Evolutionary conservation across 2,113 vertebrate species (phyloP).

Genomic region (Tricholaema leucomelas): DNA sequence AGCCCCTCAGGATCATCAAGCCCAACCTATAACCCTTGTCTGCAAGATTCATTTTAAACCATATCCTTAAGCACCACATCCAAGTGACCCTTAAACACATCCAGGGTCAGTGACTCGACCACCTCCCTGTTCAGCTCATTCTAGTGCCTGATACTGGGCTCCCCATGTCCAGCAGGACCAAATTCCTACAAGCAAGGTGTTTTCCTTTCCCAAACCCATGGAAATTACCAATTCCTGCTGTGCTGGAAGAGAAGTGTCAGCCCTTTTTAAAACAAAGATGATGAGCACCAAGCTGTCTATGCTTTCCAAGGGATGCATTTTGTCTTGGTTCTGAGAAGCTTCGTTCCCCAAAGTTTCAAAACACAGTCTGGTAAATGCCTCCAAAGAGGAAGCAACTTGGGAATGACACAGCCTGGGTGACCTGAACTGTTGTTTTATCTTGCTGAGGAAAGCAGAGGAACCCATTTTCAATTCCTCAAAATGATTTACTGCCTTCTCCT

Average conservation of each 20-base stretch:
- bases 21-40: too few relatives aligned
- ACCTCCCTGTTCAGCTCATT: too few relatives aligned
- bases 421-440: neutral
- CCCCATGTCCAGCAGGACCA: neutral
- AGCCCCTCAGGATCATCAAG: too few relatives aligned
- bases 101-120: too few relatives aligned
- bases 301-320: neutral
- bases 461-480: neutral
- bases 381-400: neutral
- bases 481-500: neutral
- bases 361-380: neutral
- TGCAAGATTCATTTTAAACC: too few relatives aligned
- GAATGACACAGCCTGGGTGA: neutral
- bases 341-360: neutral
- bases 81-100: too few relatives aligned
- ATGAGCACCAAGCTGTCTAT: neutral
- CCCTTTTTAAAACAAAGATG: neutral
- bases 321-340: neutral
- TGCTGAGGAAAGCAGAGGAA: constrained; percentile 22
- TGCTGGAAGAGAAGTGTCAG: neutral
- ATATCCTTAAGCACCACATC: too few relatives aligned
- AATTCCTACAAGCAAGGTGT: neutral
- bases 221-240: neutral
- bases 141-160: neutral
- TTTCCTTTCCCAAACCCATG: neutral